Percentiles rank a stretch among this genome's conserved stretches.
These are phyloP conservation scores for Tapirus indicus DNA, from an alignment of 2,797 vertebrate genomes.

Conservation along the genomic window DNA sequence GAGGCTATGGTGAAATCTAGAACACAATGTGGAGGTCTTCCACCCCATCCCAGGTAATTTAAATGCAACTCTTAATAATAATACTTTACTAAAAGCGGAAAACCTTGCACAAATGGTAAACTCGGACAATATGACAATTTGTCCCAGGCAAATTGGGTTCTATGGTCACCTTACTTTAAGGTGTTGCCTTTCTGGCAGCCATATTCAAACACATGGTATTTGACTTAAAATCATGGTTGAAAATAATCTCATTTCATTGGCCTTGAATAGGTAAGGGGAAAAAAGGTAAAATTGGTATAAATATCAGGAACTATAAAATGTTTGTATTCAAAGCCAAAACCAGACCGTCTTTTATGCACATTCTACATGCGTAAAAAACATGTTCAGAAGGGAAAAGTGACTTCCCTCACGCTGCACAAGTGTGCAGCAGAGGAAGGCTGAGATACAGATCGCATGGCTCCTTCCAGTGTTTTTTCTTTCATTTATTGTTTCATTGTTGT, in stretches of 20 bases:
- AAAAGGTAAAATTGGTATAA: background rate
- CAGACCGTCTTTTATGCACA: background rate
- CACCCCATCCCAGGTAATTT: background rate
- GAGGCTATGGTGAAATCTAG: background rate
- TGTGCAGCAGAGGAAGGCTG: too few relatives aligned
- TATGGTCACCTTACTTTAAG: background rate
- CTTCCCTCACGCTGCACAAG: background rate
- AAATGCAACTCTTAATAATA: background rate
- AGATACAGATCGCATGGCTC: background rate
- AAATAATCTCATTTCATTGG: background rate
- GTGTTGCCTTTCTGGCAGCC: background rate
- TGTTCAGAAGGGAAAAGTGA: background rate
- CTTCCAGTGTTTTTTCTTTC: background rate
- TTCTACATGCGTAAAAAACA: background rate
- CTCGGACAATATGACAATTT: background rate
- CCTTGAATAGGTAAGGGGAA: background rate
- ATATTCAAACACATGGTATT: background rate
- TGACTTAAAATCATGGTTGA: background rate
- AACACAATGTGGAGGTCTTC: background rate
- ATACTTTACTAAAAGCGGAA: background rate
- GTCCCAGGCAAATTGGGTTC: background rate
- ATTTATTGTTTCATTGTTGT: background rate
- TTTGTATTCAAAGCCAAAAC: constrained; percentile 4
- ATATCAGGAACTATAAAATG: background rate
- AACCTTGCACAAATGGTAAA: background rate